A percentile compares a stretch with the other conserved stretches of the same genome.
Conservation (phyloP, 2,888 invertebrate species). For the Noctua comes region DNA sequence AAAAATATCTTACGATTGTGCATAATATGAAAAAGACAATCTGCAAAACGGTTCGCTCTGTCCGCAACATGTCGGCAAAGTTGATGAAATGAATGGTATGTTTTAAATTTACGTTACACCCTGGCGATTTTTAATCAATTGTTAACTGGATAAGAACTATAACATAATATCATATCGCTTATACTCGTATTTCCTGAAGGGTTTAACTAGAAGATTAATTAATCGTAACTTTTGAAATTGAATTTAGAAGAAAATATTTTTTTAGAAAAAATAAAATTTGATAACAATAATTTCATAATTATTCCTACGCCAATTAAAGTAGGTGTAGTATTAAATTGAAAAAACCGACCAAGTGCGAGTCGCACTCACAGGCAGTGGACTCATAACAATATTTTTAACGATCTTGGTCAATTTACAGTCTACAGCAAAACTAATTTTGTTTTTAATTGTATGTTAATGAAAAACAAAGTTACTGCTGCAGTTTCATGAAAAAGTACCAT, state of each 20-base stretch:
- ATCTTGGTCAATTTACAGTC: too few relatives aligned
- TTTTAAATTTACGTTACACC: constrained; percentile 23
- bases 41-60: neutral
- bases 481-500: too few relatives aligned
- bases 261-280: neutral
- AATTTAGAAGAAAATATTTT: neutral
- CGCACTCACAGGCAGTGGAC: too few relatives aligned
- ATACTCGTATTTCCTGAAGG: neutral
- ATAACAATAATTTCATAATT: neutral
- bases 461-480: too few relatives aligned
- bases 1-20: constrained; percentile 17
- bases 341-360: neutral
- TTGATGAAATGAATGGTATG: constrained; percentile 11
- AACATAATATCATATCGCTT: neutral
- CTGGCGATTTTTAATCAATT: constrained; percentile 45
- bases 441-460: too few relatives aligned
- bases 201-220: neutral
- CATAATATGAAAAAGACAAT: constrained; percentile 20
- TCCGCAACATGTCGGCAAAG: constrained; percentile 14
- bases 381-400: too few relatives aligned
- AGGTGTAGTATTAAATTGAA: neutral
- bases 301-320: neutral
- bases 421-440: too few relatives aligned
- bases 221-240: neutral
- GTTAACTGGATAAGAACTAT: constrained; percentile 5